phyloP scores from a whole-genome alignment of 1,140 invertebrate genomes.

The Homalodisca vitripennis region DNA sequence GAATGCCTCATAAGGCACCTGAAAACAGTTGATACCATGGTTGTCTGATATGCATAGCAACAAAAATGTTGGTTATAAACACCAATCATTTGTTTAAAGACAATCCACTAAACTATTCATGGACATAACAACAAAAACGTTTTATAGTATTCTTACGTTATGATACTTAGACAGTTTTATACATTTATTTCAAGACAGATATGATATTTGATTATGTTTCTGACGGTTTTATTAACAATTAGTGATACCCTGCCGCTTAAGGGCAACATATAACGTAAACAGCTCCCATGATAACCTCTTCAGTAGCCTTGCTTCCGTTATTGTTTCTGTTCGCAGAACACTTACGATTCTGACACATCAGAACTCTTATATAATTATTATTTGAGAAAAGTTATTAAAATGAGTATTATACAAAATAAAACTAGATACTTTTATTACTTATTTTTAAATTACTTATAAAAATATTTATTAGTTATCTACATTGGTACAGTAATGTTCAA shows the following conservation, averaged over 20 bases:
- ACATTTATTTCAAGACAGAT: slow-evolving; percentile 1
- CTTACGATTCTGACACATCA: too few species aligned
- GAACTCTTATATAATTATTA: too few species aligned
- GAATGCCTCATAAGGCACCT: slow-evolving; percentile 11
- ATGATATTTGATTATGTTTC: slow-evolving; percentile 16
- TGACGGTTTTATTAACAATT: not conserved
- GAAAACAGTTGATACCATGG: slow-evolving; percentile 7
- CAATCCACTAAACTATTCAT: slow-evolving; percentile 11
- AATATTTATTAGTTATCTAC: too few species aligned
- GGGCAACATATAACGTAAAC: too few species aligned
- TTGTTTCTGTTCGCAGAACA: too few species aligned
- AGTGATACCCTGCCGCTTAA: slow-evolving; percentile 11
- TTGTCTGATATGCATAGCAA: slow-evolving; percentile 10
- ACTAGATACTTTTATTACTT: too few species aligned
- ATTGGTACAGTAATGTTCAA: too few species aligned
- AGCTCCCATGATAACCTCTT: too few species aligned
- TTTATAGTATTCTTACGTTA: not conserved
- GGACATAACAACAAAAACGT: slow-evolving; percentile 10
- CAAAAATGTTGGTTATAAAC: not conserved
- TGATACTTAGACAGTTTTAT: slow-evolving; percentile 3
- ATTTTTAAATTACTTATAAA: too few species aligned
- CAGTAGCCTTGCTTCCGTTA: too few species aligned
- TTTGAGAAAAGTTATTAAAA: too few species aligned
- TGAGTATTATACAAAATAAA: too few species aligned
- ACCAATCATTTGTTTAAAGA: not conserved